Base-by-base conservation (phyloP, 2,888 invertebrate species). In the Drosophila subquinaria region DNA sequence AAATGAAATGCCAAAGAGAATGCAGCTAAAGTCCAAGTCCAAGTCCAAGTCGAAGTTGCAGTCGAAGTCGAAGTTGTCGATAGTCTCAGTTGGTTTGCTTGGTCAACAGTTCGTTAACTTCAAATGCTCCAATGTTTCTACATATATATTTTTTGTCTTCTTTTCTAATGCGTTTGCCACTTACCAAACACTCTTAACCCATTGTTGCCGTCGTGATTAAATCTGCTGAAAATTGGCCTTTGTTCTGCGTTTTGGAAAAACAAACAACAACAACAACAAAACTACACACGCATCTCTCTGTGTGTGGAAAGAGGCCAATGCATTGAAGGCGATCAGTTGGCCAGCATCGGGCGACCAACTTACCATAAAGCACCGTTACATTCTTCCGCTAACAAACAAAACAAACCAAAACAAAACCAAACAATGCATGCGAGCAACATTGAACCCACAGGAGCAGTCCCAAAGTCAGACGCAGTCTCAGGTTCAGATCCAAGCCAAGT, bases 321-420 rank as follows among this genome's bases (percentile, higher is more conserved):
- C 20, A 63, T 10, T 11, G 43, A 17, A 27, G 17, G 38, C 69
- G 75, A 71, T 67, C 71, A 68, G 73, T 67, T 38, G 73, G 72
- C 78, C 67, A 70, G 53, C 67, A 76, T 71, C 63, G 69, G 79
- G 17, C 79, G 70, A 76, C 70, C 83, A 82, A 88, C 84, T 88
- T 87, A 88, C 87, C 87, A 88, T 88, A 88, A 88, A 87, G 84
- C 82, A 82, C 87, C 87, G 87, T 88, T 88, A 88, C 88, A 87
- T 88, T 82, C 88, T 80, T 88, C 77, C 70, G 75, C 82, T 67
- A 88, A 79, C 87, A 84, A 86, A 79, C 81, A 81, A 81, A 85
- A 78, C 85, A 72, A 81, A 85, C 76, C 85, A 72, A 70, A 75
- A 78, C 81, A 81, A 81, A 17, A 17, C 17, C 17, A 17, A 17